Base-by-base conservation (phyloP, 2,797 vertebrate species). In the Sebastes matsubarae region DNA sequence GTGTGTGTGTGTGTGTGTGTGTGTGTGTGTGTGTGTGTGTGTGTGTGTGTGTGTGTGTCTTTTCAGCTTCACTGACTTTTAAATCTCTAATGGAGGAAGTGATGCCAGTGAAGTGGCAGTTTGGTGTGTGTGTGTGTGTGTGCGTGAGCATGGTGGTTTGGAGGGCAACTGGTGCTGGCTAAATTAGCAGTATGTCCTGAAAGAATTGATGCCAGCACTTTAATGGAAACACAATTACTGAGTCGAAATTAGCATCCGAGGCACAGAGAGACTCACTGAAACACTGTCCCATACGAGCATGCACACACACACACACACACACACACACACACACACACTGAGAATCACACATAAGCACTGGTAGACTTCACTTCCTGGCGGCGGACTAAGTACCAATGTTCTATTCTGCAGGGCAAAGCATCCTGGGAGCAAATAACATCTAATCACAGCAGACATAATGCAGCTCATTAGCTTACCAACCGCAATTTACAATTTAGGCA, bases 141-240 rank as follows among this genome's bases (percentile, higher is more conserved):
- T 22, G 5, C 3, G 60, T 6, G 71, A 27, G 68, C 27, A 54
- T 29, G 38, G 68, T 38, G 52, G 32, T 73, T 75, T 72, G 50
- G 72, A 84, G 77, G 73, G 74, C 79, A 76, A 16, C 7, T 72
- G 68, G 63, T 77, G 73, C 79, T 63, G 72, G 72, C 65, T 81
- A 81, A 82, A 80, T 80, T 84, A 88, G 70, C 46, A 60, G 67
- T 57, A 73, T 84, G 74, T 77, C 82, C 79, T 83, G 83, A 65
- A 86, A 81, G 80, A 89, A 88, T 81, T 81, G 72, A 80, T 85
- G 83, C 74, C 72, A 86, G 76, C 70, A 79, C 61, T 75, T 88
- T 85, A 87, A 91, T 88, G 87, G 87, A 87, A 88, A 86, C 68
- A 89, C 80, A 86, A 84, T 85, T 88, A 88, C 81, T 72, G 76